Percentiles rank a stretch among this genome's conserved stretches.
phyloP scores from a whole-genome alignment of 2,113 vertebrate species.

The Copsychus sechellarum region DNA sequence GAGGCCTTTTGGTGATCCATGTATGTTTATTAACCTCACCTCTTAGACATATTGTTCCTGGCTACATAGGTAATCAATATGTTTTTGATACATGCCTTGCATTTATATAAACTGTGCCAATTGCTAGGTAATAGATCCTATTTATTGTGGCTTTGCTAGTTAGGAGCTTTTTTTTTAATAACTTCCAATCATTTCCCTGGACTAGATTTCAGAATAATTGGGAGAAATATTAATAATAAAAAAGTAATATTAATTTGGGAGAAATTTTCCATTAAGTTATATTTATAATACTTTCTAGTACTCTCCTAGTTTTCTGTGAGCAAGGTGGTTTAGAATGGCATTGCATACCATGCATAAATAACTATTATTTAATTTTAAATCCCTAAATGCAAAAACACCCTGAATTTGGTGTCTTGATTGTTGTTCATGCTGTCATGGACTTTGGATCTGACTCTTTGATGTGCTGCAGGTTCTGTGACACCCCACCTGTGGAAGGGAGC shows the following conservation, averaged over 20 bases:
- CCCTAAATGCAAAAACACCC: background rate
- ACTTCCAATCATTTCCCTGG: background rate
- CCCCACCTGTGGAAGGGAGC: background rate
- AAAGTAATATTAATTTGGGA: background rate
- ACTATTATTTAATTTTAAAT: background rate
- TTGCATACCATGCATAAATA: background rate
- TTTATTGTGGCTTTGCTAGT: background rate
- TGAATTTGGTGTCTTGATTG: background rate
- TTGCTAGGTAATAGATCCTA: background rate
- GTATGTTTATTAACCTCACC: background rate
- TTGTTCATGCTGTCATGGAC: background rate
- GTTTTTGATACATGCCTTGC: background rate
- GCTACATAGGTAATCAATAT: background rate
- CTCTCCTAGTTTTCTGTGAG: background rate
- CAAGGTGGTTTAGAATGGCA: background rate
- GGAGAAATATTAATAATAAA: background rate
- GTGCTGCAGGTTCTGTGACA: background rate
- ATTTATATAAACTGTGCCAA: background rate
- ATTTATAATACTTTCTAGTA: background rate
- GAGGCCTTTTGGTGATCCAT: background rate
- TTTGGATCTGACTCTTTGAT: background rate
- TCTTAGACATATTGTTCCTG: background rate
- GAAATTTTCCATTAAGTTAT: background rate
- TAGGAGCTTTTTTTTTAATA: fast-evolving
- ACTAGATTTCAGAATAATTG: background rate